Evolutionary conservation across 2,113 vertebrate species (phyloP).

Genomic region (Dromiciops gliroides): DNA sequence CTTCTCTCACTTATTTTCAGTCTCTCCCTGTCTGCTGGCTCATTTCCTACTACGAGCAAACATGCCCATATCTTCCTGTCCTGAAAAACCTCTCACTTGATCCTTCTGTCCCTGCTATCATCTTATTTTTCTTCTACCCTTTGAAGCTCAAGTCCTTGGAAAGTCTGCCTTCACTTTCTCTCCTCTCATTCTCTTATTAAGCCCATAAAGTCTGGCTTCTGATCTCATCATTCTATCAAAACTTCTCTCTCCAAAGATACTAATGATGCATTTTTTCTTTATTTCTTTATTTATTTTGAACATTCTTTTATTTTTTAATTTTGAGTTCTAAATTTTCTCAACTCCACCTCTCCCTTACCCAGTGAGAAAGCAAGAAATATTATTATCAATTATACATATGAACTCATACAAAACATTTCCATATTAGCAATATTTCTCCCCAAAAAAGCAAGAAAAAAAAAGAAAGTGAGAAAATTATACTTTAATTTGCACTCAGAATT

Average conservation of each 20-base stretch:
- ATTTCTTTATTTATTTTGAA: not conserved
- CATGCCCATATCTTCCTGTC: not conserved
- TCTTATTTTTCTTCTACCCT: not conserved
- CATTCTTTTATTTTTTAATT: not conserved
- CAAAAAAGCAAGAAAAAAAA: too few species aligned
- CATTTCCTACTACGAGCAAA: not conserved
- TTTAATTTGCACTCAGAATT: too few species aligned
- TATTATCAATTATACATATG: too few species aligned
- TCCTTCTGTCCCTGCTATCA: not conserved
- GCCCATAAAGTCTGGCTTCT: not conserved
- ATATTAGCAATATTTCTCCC: too few species aligned
- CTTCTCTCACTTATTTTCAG: not conserved
- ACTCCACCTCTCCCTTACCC: too few species aligned
- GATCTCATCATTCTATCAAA: not conserved
- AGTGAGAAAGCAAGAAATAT: too few species aligned
- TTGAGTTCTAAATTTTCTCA: too few species aligned
- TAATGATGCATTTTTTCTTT: too few species aligned
- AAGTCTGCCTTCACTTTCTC: not conserved
- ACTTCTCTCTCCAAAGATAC: not conserved
- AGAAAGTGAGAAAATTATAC: too few species aligned
- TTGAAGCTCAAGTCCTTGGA: not conserved
- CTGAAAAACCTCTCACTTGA: not conserved
- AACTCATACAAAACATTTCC: too few species aligned
- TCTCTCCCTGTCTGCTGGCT: not conserved
- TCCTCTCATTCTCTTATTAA: not conserved